Evolutionary conservation across 2,113 vertebrate genomes (phyloP).

Genomic region (Hippolais icterina): DNA sequence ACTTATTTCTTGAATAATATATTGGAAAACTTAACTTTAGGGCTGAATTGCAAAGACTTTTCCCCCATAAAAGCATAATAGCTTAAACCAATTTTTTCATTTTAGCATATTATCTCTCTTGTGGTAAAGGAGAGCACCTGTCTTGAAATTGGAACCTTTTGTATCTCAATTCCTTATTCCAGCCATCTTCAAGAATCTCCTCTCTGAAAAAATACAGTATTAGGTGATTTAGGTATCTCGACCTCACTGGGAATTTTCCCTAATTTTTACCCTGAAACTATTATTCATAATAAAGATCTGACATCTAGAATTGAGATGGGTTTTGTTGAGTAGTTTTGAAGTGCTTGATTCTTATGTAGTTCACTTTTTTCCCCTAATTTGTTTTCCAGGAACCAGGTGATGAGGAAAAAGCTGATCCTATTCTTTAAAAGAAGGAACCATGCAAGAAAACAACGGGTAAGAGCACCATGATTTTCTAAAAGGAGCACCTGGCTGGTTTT

Average conservation of each 20-base stretch:
- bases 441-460: conserved; percentile 97
- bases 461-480: conserved; percentile 52
- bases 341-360: not conserved
- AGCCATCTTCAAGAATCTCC: not conserved
- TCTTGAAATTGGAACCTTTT: not conserved
- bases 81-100: not conserved
- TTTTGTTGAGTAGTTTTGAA: not conserved
- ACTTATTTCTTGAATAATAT: not conserved
- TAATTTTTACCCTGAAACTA: not conserved
- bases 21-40: not conserved
- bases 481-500: not conserved
- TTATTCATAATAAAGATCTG: not conserved
- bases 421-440: conserved; percentile 99
- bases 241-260: not conserved
- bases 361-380: conserved; percentile 31
- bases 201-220: not conserved
- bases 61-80: not conserved
- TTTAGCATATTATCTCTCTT: not conserved
- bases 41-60: not conserved
- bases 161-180: not conserved
- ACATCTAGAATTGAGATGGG: not conserved
- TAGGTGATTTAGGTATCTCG: not conserved
- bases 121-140: not conserved
- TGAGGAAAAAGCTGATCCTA: conserved; percentile 98
- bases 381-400: conserved; percentile 94